Conservation (phyloP, 92 coral and sea anemone genomes). For the Epizoanthus scotinus region DNA sequence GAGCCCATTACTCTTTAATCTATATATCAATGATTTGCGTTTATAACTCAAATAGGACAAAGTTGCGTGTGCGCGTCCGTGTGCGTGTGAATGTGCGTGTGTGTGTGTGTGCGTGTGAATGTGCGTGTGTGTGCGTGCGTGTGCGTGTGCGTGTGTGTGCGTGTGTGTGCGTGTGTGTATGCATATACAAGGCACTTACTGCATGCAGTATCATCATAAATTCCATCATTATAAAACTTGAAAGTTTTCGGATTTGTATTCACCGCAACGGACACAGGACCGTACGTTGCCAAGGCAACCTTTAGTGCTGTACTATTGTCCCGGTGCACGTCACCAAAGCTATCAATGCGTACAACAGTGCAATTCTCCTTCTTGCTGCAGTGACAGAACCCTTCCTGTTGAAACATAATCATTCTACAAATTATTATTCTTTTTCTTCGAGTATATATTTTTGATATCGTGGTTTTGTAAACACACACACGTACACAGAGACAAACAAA, state of each 20-base stretch:
- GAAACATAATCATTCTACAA: background rate
- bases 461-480: too few relatives aligned
- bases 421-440: too few relatives aligned
- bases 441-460: too few relatives aligned
- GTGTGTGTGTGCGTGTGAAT: too few relatives aligned
- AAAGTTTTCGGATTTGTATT: constrained; percentile 53
- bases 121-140: too few relatives aligned
- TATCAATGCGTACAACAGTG: constrained; percentile 36
- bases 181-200: constrained; percentile 12
- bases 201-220: constrained; percentile 48
- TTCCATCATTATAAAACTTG: constrained; percentile 54
- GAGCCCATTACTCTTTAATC: too few relatives aligned
- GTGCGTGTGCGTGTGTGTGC: too few relatives aligned
- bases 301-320: constrained; percentile 46
- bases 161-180: background rate
- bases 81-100: too few relatives aligned
- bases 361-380: constrained; percentile 50
- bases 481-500: too few relatives aligned
- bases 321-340: constrained; percentile 50
- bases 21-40: too few relatives aligned
- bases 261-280: constrained; percentile 53
- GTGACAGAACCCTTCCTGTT: constrained; percentile 59
- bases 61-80: too few relatives aligned
- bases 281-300: constrained; percentile 52
- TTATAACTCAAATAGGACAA: too few relatives aligned